Base-by-base conservation (phyloP, 2,113 vertebrate genomes). In the Siniperca chuatsi region DNA sequence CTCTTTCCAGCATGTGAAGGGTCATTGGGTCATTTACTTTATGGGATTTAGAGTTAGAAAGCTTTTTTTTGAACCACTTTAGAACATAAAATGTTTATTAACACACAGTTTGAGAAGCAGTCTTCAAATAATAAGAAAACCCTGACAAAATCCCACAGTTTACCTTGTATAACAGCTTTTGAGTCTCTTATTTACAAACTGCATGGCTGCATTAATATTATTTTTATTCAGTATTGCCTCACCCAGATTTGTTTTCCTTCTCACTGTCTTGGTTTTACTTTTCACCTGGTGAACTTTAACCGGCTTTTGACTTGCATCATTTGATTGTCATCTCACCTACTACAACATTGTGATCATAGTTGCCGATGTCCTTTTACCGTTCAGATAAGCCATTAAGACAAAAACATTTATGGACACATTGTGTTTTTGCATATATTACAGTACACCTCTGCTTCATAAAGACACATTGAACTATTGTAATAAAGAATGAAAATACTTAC, bases 261-360 rank as follows among this genome's bases (percentile, higher is more conserved):
- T 65, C 4, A 15, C 25, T 7, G 2, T 50, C 37, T 68, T 57
- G 3, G 23, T 58, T 65, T 79, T 2, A 82, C 70, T 16, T 90
- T 79, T 87, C 66, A 90, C 83, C 68, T 72, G 46, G 79, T 92
- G 21, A 92, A 80, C 89, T 82, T 86, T 77, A 66, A 42, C 83
- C 23, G 1, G 4, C 35, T 89, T 85, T 48, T 23, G 33, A 52
- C 10, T 75, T 78, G 8, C 29, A 75, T 74, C 12, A 57, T 69
- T 79, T 0, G 4, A 23, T 67, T 29, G 16, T 82, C 25, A 57
- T 91, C 65, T 78, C 44, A 70, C 25, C 50, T 78, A 12, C 13
- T n/a, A 2, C 52, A 58, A n/a, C 76, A 57, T 85, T 83, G 72
- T 54, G 25, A 65, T 73, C 68, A 70, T 66, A 48, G 40, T 61